Conservation (phyloP, 1,140 invertebrate genomes). For the Pseudomyrmex gracilis region DNA sequence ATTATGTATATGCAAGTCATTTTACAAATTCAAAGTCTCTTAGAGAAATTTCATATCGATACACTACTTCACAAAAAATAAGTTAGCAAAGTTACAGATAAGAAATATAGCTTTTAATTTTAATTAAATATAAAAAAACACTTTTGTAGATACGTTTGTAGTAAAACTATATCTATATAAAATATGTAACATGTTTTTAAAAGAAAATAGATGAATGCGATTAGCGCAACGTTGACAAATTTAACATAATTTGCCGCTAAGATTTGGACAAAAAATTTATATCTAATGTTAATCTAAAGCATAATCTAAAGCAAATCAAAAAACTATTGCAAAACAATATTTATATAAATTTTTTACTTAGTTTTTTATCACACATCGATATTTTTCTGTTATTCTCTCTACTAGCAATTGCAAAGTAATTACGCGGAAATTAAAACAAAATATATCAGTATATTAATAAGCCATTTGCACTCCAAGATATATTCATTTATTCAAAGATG, state of each 20-base stretch:
- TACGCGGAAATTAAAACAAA: conserved; percentile 2
- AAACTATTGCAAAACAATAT: neutral
- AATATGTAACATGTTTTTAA: neutral
- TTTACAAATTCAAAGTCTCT: neutral
- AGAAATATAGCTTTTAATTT: neutral
- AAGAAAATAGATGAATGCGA: neutral
- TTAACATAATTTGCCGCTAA: neutral
- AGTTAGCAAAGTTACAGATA: neutral
- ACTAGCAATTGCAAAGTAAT: neutral
- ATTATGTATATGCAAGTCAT: neutral
- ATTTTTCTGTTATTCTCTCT: neutral
- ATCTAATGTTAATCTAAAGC: no score
- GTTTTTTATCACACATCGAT: neutral
- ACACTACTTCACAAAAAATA: neutral
- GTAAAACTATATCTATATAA: neutral
- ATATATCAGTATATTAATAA: conserved; percentile 1
- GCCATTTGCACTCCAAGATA: neutral
- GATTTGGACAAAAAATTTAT: neutral
- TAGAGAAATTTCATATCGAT: neutral
- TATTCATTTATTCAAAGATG: neutral
- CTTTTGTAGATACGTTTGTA: no score
- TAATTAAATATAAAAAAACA: neutral
- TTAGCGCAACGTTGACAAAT: neutral
- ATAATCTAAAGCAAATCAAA: no score
- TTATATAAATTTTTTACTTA: no score